phyloP scores from a whole-genome alignment of 2,888 invertebrate genomes.

The Drosophila paucipuncta region DNA sequence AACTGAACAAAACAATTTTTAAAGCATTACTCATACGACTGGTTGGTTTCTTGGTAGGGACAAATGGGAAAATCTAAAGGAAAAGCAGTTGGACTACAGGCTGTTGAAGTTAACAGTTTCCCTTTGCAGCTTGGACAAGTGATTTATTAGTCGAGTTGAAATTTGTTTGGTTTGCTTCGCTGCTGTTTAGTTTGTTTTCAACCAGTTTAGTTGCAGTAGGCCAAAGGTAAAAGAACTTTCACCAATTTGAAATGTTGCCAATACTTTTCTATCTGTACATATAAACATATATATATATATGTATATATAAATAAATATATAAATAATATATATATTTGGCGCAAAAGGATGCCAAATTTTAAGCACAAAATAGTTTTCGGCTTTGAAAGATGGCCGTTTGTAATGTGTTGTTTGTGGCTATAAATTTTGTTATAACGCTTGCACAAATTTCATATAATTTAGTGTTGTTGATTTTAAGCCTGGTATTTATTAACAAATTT shows the following conservation, averaged over 20 bases:
- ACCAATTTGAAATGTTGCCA: constrained; percentile 68
- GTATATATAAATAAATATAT: constrained; percentile 1
- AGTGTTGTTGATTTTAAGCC: neutral
- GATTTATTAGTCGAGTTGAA: constrained; percentile 59
- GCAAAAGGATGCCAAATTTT: constrained; percentile 51
- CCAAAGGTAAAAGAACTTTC: constrained; percentile 80
- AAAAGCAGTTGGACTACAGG: constrained; percentile 11
- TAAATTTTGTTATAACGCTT: constrained; percentile 8
- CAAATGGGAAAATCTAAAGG: constrained; percentile 8
- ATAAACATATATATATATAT: constrained; percentile 1
- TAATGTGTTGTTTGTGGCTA: neutral
- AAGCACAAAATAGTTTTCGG: constrained; percentile 12
- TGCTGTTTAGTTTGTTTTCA: constrained; percentile 29
- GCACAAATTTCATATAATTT: constrained; percentile 12
- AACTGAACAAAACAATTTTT: constrained; percentile 20
- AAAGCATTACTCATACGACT: constrained; percentile 45
- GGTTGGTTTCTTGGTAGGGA: neutral
- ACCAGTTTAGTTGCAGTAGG: constrained; percentile 53
- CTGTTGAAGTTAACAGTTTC: constrained; percentile 34
- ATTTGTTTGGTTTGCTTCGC: constrained; percentile 53
- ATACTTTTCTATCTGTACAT: constrained; percentile 35
- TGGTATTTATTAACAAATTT: neutral
- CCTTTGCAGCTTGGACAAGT: constrained; percentile 52
- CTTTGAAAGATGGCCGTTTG: neutral
- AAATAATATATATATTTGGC: neutral